Evolutionary conservation across 2,797 vertebrate species (phyloP), one percentile per base, ranked within the genome.

Genomic region (Myotis myotis): DNA sequence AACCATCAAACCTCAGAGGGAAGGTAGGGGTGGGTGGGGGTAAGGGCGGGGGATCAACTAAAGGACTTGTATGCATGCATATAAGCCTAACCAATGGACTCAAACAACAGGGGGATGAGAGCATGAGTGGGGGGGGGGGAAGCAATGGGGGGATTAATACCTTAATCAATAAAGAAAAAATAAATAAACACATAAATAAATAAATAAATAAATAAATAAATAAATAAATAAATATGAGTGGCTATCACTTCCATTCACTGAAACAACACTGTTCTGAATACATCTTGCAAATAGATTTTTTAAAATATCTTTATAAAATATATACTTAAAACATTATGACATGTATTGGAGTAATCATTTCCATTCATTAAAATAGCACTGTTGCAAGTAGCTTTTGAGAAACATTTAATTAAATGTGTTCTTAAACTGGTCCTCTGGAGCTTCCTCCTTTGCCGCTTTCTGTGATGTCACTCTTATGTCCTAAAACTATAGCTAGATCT

Each of bases 401-500:
- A 66, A 68, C 30, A 25, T 66, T 49, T 83, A 66, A 68, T 49
- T 36, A 83, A 64, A 47, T 82, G 8, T 23, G 80, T 83, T 83
- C 44, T 51, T 49, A 66, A 68, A 64, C 41, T 33, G 10, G 20
- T 33, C 76, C 44, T n/a, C 38, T 51, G 19, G 53, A 86, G 51
- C 51, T n/a, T 10, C 66, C 75, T 62, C 22, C 9, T 80, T 22
- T 80, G 64, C 41, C 8, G 0, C n/a, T 72, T 51, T 72, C 51
- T 71, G 13, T 87, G 64, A 86, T 0, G 0, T 25, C 41, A 60
- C n/a, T 74, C 10, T 13, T 68, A 20, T 20, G 33, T 70, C 57
- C 88, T 83, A 70, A 91, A 95, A 93, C 38, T 66, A 25, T 38
- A 74, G 74, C 41, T 72, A 81, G 44, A 57, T 57, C 51, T 93